Base-by-base conservation (phyloP, 2,113 vertebrate genomes). In the Trogon surrucura region DNA sequence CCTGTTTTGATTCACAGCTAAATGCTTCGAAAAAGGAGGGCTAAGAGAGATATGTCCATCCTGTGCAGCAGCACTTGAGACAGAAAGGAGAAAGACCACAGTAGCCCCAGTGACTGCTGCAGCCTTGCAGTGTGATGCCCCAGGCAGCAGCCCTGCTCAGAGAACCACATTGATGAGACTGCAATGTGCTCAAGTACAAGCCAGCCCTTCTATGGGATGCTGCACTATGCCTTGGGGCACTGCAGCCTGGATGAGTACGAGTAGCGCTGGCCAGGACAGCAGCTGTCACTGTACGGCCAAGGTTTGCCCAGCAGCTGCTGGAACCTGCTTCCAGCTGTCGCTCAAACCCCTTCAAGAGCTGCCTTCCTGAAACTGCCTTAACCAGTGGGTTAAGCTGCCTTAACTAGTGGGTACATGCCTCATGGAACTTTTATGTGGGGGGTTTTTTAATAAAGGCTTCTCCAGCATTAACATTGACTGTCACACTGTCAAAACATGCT, bases 201-300 rank as follows among this genome's bases (percentile, higher is more conserved):
- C 13, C 56, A 65, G 16, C 6, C n/a, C 36, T 73, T 50, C 38
- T 60, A 6, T 13, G 7, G 54, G 7, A 2, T 58, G 53, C 16
- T 56, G 45, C 20, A 20, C 11, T 38, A n/a, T 32, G 15, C 16
- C 0, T 0, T 11, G 53, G 32, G 74, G 19, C 15, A 18, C n/a
- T 69, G 56, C 16, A 60, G 11, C 34, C 50, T 50, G n/a, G 16
- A 27, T 64, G 27, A 50, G 27, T 0, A 45, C 5, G 2, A 2
- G 1, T 23, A 58, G n/a, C 1, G 0, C n/a, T 79, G 27, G 32
- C 16, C 2, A 0, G 21, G 19, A 23, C 1, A 19, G 51, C 29
- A 66, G 80, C 20, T 67, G 27, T 4, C n/a, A 50, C 20, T 48
- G 26, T 14, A 16, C 17, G 41, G 25, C 53, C 72, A 80, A 62